Evolutionary conservation across 1,140 invertebrate genomes (phyloP), one percentile per base, ranked within the genome.

Genomic region (Sinella curviseta): DNA sequence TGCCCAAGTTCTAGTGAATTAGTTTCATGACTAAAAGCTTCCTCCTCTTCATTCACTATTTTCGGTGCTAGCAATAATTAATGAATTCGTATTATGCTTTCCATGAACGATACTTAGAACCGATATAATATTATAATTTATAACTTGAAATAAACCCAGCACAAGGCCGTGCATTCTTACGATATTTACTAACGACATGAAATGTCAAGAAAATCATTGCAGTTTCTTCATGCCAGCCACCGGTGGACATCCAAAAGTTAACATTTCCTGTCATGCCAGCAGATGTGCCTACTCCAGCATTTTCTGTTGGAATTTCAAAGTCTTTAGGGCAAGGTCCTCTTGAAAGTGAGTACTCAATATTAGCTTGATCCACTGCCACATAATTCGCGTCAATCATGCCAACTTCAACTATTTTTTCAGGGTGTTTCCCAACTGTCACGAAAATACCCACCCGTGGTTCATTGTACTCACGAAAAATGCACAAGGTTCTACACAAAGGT

Each of bases 1-100:
- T 36, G 0, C 31, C 76, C 73, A 26, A n/a, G n/a, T n/a, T 30
- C n/a, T 3, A 77, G 34, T 28, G 28, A 16, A 1, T 70, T 26
- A 4, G 77, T 48, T 33, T 78, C 77, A n/a, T n/a, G n/a, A 3
- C 48, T 12, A 17, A 80, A 35, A 30, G 55, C 67, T 28, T 77
- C 78, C 35, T 55, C 74, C n/a, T 80, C 75, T 70, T 80, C 78
- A 24, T 80, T 80, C 24, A 76, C 55, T 24, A 80, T 65, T 39
- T 76, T 30, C 0, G 75, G 34, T 33, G 74, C 78, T 80, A 57
- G 8, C 36, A 31, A 70, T 14, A 4, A 36, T 26, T 26, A 28
- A 17, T n/a, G 3, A 77, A 60, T 74, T 33, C 24, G 57, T 33
- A n/a, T 24, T 74, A 34, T 30, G 14, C 1, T 30, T 26, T 33